Evolutionary conservation across 2,888 invertebrate genomes (phyloP).

Genomic region (Altica lythri): DNA sequence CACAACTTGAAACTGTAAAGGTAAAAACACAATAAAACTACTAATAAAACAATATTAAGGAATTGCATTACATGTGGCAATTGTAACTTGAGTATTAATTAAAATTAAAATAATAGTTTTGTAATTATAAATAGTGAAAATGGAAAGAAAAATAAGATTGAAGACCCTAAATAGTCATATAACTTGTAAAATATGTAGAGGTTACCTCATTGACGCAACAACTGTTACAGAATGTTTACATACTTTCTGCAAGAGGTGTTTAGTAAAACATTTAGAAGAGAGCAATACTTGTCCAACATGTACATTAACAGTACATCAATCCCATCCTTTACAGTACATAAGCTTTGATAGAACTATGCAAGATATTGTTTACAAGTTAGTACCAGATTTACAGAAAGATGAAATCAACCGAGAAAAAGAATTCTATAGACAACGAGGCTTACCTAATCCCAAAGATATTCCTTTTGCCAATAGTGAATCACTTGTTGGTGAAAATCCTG

Average conservation of each 20-base stretch:
- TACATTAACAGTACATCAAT: conserved; percentile 97
- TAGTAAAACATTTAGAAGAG: conserved; percentile 96
- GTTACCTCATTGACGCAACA: conserved; percentile 97
- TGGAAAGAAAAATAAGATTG: conserved; percentile 92
- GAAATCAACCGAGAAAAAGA: conserved; percentile 90
- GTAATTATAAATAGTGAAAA: conserved; percentile 62
- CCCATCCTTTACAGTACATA: conserved; percentile 97
- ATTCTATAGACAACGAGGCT: conserved; percentile 86
- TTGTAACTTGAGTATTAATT: conserved; percentile 44
- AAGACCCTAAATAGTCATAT: conserved; percentile 92
- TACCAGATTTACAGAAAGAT: conserved; percentile 89
- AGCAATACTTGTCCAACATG: conserved; percentile 98
- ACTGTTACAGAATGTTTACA: conserved; percentile 99
- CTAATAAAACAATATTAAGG: no score
- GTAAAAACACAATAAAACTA: no score
- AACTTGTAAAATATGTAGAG: conserved; percentile 94
- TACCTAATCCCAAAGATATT: conserved; percentile 91
- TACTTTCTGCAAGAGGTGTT: conserved; percentile 98
- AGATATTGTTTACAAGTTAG: conserved; percentile 98
- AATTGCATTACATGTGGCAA: conserved; percentile 23
- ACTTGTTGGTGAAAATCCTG: conserved; percentile 69
- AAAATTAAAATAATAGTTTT: conserved; percentile 44
- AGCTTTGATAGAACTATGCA: conserved; percentile 99
- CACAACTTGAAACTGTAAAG: conserved; percentile 95
- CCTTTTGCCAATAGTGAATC: conserved; percentile 76